Evolutionary conservation across 1,140 invertebrate genomes (phyloP).

Genomic region (Pristionchus pacificus): DNA sequence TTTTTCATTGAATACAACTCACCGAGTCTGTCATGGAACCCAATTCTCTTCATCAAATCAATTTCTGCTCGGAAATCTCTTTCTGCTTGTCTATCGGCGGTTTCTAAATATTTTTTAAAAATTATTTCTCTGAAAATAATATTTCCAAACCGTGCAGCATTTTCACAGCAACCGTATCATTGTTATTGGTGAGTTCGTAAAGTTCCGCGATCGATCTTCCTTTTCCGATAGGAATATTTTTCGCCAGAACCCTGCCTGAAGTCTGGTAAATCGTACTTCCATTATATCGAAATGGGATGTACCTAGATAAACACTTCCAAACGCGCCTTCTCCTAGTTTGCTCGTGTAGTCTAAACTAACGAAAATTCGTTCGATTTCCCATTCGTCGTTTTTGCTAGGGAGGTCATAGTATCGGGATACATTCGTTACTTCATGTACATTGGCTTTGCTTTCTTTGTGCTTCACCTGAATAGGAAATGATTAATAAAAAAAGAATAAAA

Average conservation of each 20-base stretch:
- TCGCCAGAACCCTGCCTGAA: conserved; percentile 48
- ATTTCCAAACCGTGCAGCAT: conserved; percentile 59
- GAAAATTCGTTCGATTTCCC: conserved; percentile 54
- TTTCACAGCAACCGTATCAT: conserved; percentile 61
- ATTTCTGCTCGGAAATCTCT: too few relatives aligned
- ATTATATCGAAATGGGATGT: background rate
- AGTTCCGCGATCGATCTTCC: conserved; percentile 54
- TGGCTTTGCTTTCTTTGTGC: too few relatives aligned
- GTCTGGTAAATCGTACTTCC: conserved; percentile 42
- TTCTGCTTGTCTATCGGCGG: too few relatives aligned
- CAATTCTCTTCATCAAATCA: conserved; percentile 61
- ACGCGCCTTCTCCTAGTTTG: conserved; percentile 49
- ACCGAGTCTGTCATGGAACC: conserved; percentile 55
- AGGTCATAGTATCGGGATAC: too few relatives aligned
- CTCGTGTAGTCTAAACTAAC: conserved; percentile 55
- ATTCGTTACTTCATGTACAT: too few relatives aligned
- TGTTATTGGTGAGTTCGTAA: too few relatives aligned
- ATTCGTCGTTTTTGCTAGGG: too few relatives aligned
- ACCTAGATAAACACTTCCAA: conserved; percentile 49
- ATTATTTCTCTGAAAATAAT: conserved; percentile 57
- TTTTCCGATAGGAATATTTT: conserved; percentile 52
- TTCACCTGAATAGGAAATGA: too few relatives aligned
- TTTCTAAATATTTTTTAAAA: conserved; percentile 60
- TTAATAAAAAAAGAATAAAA: too few relatives aligned
- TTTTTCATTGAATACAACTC: too few relatives aligned